Evolutionary conservation across 2,113 vertebrate genomes (phyloP).

Genomic region (Dasyprocta punctata): DNA sequence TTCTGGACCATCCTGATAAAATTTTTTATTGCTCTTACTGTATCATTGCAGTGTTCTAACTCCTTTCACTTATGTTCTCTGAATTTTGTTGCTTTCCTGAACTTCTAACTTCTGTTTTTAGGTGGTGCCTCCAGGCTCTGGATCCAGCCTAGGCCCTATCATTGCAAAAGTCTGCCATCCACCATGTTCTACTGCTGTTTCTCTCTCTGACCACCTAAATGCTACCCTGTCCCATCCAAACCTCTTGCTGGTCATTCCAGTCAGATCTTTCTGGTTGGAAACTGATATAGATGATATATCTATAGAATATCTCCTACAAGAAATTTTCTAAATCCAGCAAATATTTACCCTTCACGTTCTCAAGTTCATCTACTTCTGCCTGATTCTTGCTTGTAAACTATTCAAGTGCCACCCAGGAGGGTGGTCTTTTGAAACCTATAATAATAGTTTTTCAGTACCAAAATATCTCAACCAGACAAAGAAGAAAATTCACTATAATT

Average conservation of each 20-base stretch:
- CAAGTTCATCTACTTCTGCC: not conserved
- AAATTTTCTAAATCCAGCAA: not conserved
- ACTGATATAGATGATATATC: not conserved
- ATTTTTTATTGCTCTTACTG: not conserved
- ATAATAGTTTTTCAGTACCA: conserved; percentile 46
- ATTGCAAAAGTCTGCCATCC: not conserved
- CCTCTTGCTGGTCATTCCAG: not conserved
- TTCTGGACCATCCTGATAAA: not conserved
- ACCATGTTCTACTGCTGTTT: not conserved
- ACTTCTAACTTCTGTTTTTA: not conserved
- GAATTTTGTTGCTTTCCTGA: not conserved
- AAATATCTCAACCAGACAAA: conserved; percentile 53
- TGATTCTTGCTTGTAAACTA: conserved; percentile 19
- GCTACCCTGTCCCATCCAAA: not conserved
- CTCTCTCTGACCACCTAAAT: not conserved
- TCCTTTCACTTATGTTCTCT: not conserved
- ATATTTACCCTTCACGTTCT: not conserved
- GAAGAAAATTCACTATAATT: conserved; percentile 59
- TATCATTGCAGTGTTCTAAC: not conserved
- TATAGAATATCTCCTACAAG: not conserved
- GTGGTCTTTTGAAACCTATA: conserved; percentile 55
- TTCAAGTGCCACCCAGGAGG: not conserved
- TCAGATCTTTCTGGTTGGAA: conserved; percentile 25
- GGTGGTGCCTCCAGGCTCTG: not conserved
- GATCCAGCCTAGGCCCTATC: not conserved